Evolutionary conservation across 2,888 invertebrate species (phyloP).

Genomic region (Dryobota labecula): DNA sequence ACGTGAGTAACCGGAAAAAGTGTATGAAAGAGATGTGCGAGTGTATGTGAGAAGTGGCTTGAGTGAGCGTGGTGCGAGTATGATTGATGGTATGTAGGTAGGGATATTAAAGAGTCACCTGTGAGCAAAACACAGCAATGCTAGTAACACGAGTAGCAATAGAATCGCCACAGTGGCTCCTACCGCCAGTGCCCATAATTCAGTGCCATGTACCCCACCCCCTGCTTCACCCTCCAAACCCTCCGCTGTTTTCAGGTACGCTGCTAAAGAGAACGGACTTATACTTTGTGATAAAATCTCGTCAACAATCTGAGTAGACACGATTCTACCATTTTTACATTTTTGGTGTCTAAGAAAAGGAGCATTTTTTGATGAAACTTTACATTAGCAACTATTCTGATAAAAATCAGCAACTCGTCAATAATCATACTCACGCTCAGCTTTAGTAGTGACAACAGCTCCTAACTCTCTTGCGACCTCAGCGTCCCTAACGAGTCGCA

Average conservation of each 20-base stretch:
- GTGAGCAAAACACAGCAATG: slow-evolving; percentile 85
- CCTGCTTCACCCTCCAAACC: slow-evolving; percentile 90
- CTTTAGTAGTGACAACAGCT: slow-evolving; percentile 94
- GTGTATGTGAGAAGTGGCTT: background rate
- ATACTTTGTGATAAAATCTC: slow-evolving; percentile 22
- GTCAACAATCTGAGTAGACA: background rate
- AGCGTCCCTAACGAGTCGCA: slow-evolving; percentile 94
- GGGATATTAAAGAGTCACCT: slow-evolving; percentile 73
- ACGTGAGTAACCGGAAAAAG: background rate
- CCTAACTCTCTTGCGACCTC: slow-evolving; percentile 94
- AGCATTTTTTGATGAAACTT: background rate
- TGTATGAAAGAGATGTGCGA: no score
- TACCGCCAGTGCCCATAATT: slow-evolving; percentile 92
- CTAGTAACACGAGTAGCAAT: slow-evolving; percentile 90
- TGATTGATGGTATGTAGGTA: background rate
- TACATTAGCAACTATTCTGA: background rate
- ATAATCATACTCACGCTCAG: slow-evolving; percentile 93
- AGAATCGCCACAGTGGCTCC: slow-evolving; percentile 91
- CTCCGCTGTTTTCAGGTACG: slow-evolving; percentile 92
- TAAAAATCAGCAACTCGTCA: background rate
- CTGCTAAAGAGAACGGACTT: slow-evolving; percentile 83
- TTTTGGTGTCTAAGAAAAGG: background rate
- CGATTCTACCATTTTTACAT: background rate
- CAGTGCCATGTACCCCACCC: slow-evolving; percentile 79
- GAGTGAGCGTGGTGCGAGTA: background rate